phyloP scores from a whole-genome alignment of 2,113 vertebrate genomes.

The Dinomys branickii region DNA sequence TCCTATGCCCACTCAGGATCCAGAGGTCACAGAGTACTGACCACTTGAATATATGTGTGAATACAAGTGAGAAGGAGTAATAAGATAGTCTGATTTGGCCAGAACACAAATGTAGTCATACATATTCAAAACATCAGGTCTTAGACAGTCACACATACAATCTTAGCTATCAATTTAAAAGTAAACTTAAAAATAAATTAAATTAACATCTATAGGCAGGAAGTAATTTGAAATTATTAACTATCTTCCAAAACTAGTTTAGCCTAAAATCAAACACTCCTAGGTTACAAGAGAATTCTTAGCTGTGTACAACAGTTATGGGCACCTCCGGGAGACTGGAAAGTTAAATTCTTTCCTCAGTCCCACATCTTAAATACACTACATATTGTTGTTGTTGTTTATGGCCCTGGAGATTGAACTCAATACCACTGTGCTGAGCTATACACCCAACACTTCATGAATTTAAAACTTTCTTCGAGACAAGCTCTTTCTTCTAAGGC shows the following conservation, averaged over 20 bases:
- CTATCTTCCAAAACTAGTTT: no score
- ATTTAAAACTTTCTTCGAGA: background rate
- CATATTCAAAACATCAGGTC: background rate
- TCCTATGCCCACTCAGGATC: background rate
- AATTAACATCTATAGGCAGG: background rate
- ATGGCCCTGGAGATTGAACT: background rate
- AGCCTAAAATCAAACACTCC: no score
- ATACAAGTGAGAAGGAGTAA: background rate
- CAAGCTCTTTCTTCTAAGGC: background rate
- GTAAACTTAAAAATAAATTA: background rate
- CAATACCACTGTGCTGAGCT: background rate
- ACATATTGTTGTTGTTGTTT: background rate
- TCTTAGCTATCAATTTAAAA: background rate
- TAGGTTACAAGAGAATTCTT: background rate
- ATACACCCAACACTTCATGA: background rate
- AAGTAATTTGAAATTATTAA: constrained; percentile 19
- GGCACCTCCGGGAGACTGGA: rapidly evolving
- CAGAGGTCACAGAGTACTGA: background rate
- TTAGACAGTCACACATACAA: background rate
- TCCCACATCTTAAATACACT: background rate
- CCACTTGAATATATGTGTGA: background rate
- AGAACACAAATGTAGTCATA: background rate
- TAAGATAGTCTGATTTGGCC: background rate
- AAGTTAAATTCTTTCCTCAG: no score
- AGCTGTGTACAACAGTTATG: background rate